Conservation (phyloP, 1,140 invertebrate species). For the Ceratosolen solmsi region DNA sequence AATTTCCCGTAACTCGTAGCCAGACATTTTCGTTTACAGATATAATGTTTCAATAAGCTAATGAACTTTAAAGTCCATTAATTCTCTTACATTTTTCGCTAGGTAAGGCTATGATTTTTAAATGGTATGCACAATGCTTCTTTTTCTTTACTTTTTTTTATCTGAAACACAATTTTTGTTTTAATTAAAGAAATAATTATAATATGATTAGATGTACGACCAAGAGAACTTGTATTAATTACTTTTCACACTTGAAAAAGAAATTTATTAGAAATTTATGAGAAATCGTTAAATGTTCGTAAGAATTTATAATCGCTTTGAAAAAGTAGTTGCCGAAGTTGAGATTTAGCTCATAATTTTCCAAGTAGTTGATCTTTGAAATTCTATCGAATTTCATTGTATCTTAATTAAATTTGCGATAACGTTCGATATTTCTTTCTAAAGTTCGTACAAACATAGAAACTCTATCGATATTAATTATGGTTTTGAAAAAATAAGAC, state of each 20-base stretch:
- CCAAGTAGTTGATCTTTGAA: neutral
- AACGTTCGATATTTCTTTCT: no score
- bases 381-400: neutral
- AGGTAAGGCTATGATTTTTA: neutral
- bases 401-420: no score
- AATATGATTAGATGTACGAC: neutral
- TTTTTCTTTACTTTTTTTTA: no score
- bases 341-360: neutral
- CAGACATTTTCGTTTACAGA: neutral
- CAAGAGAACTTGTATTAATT: neutral
- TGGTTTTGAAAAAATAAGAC: no score
- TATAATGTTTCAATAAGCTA: neutral
- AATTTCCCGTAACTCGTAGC: neutral
- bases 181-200: neutral
- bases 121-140: neutral
- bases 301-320: neutral
- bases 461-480: no score
- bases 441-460: no score
- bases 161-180: neutral
- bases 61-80: neutral
- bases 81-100: neutral
- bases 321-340: neutral
- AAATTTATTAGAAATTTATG: neutral
- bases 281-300: neutral
- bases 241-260: neutral